Conservation (phyloP, 92 coral and sea anemone species). For the Diadumene lineata region DNA sequence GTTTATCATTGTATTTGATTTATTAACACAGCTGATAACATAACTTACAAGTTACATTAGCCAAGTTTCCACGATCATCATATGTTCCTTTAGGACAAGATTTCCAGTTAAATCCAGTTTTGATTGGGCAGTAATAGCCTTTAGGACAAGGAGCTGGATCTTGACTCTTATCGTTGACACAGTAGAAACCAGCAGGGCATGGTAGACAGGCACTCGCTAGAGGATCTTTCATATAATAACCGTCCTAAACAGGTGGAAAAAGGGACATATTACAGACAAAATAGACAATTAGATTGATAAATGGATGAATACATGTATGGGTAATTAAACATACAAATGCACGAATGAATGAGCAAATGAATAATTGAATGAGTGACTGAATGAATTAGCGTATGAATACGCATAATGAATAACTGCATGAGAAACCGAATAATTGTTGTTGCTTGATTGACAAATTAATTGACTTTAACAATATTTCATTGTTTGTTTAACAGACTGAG, state of each 20-base stretch:
- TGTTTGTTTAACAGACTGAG: too few relatives aligned
- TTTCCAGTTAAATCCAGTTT: conserved; percentile 92
- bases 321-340: too few relatives aligned
- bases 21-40: background rate
- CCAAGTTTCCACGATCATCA: conserved; percentile 79
- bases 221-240: conserved; percentile 86
- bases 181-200: conserved; percentile 94
- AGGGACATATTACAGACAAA: too few relatives aligned
- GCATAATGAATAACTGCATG: too few relatives aligned
- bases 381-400: too few relatives aligned
- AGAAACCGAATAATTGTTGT: too few relatives aligned
- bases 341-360: too few relatives aligned
- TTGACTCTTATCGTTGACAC: conserved; percentile 94
- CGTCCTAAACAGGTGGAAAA: too few relatives aligned
- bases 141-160: conserved; percentile 92
- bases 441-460: too few relatives aligned
- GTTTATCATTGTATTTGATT: background rate
- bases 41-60: conserved; percentile 76
- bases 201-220: conserved; percentile 79
- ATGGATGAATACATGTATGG: too few relatives aligned
- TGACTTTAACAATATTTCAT: too few relatives aligned
- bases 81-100: conserved; percentile 92
- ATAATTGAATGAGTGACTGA: too few relatives aligned
- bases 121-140: conserved; percentile 84
- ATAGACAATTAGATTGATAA: background rate